Percentiles rank a stretch among this genome's conserved stretches.
These are phyloP conservation scores for Schizaphis graminum DNA, from an alignment of 2,888 invertebrate species.

Conservation along the genomic window DNA sequence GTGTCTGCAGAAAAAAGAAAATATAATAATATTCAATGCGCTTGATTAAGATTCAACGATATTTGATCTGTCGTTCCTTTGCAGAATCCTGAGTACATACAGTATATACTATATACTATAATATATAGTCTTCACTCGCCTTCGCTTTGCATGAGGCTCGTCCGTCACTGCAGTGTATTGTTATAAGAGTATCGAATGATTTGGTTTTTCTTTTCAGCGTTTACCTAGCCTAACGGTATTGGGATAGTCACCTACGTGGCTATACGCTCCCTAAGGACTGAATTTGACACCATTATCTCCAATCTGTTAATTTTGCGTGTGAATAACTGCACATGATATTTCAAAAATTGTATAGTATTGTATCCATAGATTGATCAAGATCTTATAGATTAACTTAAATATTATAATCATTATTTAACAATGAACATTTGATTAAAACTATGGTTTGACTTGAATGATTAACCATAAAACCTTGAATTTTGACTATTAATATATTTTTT, in stretches of 20 bases:
- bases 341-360: neutral
- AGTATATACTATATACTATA: neutral
- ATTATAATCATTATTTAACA: neutral
- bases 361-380: neutral
- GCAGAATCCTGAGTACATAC: neutral
- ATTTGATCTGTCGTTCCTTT: neutral
- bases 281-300: conserved; percentile 34
- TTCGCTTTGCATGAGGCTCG: neutral
- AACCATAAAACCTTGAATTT: neutral
- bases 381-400: neutral
- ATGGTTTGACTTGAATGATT: neutral
- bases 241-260: neutral
- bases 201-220: neutral
- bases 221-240: conserved; percentile 13
- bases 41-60: neutral
- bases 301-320: conserved; percentile 8
- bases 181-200: conserved; percentile 2
- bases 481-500: neutral
- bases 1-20: neutral
- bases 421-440: neutral
- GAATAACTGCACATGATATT: neutral
- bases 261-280: neutral
- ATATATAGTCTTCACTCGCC: neutral
- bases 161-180: neutral
- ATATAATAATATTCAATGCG: neutral